Base-by-base conservation (phyloP, 2,113 vertebrate genomes). In the Ibidorhyncha struthersii region DNA sequence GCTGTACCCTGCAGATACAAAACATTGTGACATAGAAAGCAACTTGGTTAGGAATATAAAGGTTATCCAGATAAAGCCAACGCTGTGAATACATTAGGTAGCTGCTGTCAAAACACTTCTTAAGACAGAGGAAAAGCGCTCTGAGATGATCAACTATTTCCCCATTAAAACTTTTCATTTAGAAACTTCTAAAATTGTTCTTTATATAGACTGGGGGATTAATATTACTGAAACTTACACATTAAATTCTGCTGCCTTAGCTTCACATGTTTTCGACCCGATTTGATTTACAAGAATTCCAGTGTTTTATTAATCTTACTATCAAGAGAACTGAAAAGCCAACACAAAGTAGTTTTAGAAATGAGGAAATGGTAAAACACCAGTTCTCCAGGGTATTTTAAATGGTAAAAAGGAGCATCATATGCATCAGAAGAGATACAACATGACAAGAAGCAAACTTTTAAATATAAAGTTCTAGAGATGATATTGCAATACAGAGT, bases 241-340 rank as follows among this genome's bases (percentile, higher is more conserved):
- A 92, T 92, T 98, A 97, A 97, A 87, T 95, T 93, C n/a, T 45
- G 8, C 65, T 82, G 43, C 27, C 82, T 92, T 92, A 93, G 72
- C 67, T 86, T 94, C 80, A 90, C 10, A 77, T 84, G 49, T 85
- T 97, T 97, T 96, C 84, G 80, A 91, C 82, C 40, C 40, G 34
- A 93, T 96, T 93, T 95, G 74, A 93, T 92, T 96, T 96, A 96
- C 93, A 96, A 96, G 86, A 71, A 96, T 96, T 95, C 38, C 95
- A 61, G 95, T 96, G 86, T 91, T 97, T 97, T 94, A 97, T 97
- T 98, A 97, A 89, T 90, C 90, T 97, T 93, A 66, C 93, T 95
- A 94, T 92, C 96, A 96, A 93, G 96, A 98, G 95, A 85, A 92
- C 85, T 73, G 59, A 97, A 97, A 97, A 71, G 61, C 92, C 94